Percentiles rank a stretch among this genome's conserved stretches.
phyloP scores from a whole-genome alignment of 1,140 invertebrate species.

The Trinorchestia longiramus region DNA sequence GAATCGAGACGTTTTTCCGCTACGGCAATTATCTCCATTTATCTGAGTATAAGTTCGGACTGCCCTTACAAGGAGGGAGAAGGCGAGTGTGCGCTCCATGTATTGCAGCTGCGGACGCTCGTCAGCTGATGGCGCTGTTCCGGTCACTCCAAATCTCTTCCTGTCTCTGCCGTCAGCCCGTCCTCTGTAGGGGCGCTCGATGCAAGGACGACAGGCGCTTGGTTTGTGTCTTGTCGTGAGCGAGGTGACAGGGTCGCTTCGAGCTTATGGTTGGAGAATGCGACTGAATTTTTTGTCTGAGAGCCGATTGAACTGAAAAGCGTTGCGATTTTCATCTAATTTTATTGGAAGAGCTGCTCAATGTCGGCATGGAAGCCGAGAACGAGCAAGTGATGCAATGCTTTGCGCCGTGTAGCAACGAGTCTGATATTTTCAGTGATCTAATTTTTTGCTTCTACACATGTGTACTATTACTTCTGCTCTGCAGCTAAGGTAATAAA shows the following conservation, averaged over 20 bases:
- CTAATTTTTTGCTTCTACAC: no score
- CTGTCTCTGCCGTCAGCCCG: neutral
- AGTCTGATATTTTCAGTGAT: no score
- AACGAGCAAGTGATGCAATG: no score
- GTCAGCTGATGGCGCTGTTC: slow-evolving; percentile 6
- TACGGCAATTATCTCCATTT: neutral
- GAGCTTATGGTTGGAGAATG: no score
- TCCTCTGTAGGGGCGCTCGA: no score
- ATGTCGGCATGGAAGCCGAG: no score
- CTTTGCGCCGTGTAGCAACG: no score
- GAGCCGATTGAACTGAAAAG: neutral
- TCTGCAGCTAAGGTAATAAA: no score
- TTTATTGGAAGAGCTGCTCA: neutral
- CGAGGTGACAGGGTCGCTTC: neutral
- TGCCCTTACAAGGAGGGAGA: neutral
- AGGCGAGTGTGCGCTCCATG: neutral
- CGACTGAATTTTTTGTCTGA: no score
- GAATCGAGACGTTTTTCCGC: neutral
- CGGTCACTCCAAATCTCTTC: neutral
- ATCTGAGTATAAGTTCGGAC: neutral
- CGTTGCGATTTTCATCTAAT: neutral
- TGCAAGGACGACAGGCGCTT: no score
- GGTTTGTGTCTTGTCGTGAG: neutral
- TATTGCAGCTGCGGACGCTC: neutral
- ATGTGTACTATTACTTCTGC: no score